A percentile compares a stretch with the other conserved stretches of the same genome.
These are phyloP conservation scores for Mugil cephalus DNA, from an alignment of 2,113 vertebrate species.

Conservation along the genomic window DNA sequence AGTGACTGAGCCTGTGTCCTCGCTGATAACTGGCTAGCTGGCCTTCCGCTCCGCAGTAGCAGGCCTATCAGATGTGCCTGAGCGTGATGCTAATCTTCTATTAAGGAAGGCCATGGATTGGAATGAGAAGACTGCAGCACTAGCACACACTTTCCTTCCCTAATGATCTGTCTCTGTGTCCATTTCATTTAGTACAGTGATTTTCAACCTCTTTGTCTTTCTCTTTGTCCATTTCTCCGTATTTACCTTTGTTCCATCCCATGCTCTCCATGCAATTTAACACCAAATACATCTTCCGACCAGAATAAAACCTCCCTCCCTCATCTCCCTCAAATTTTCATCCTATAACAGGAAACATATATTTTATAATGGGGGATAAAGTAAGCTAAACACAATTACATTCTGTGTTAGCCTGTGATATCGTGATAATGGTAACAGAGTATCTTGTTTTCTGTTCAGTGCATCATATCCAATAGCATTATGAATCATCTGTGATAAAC, in stretches of 20 bases:
- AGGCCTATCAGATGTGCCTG: constrained; percentile 75
- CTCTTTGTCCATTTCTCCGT: constrained; percentile 19
- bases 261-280: constrained; percentile 21
- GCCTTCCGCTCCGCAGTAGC: constrained; percentile 61
- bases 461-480: constrained; percentile 70
- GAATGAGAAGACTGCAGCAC: constrained; percentile 31
- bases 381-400: constrained; percentile 71
- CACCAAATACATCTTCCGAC: constrained; percentile 45
- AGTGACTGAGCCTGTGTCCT: constrained; percentile 72
- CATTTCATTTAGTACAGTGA: constrained; percentile 27
- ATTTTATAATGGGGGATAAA: constrained; percentile 61
- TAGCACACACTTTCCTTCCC: constrained; percentile 22
- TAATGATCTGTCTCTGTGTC: constrained; percentile 33
- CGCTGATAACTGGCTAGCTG: constrained; percentile 74
- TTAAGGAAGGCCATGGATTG: constrained; percentile 61
- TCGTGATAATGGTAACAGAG: constrained; percentile 73
- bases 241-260: neutral
- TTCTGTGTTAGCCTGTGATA: constrained; percentile 65
- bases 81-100: constrained; percentile 78
- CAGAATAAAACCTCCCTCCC: constrained; percentile 46
- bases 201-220: constrained; percentile 17
- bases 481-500: constrained; percentile 74
- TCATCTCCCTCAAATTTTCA: constrained; percentile 44
- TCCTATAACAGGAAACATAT: constrained; percentile 60
- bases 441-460: constrained; percentile 71